Base-by-base conservation (phyloP, 1,140 invertebrate genomes). In the Paraescarpia echinospica region DNA sequence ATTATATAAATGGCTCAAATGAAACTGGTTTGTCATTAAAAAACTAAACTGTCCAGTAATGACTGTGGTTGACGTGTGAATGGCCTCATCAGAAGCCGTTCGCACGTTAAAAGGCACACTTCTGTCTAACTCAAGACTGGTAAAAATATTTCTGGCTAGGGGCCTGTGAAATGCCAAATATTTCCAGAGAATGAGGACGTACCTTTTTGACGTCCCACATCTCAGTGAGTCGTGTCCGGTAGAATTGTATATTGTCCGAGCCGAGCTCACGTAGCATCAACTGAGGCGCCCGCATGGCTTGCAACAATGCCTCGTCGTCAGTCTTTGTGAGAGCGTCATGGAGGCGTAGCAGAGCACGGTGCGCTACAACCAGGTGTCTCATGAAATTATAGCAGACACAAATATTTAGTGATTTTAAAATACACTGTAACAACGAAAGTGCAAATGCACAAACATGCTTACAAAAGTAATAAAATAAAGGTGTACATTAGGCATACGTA, bases 311-410 rank as follows among this genome's bases (percentile, higher is more conserved):
- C 77, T 96, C 94, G 92, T 95, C 95, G 90, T 95, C 96, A 35
- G 96, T 96, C 93, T 96, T 96, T 90, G 97, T 95, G 92, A 98
- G 95, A 22, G 97, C 96, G 93, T 95, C 95, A 94, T 97, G 97
- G 2, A 98, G 94, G 90, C 95, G 91, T 34, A 95, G 94, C 35
- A 97, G 96, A 35, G 96, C 96, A 91, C 95, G 94, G 92, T 97
- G 95, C 89, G 96, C 97, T 96, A 95, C 93, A 94, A 95, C 92
- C 93, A 93, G 91, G 92, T 59, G 34, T 59, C 59, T 77, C 59
- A 27, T 77, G 59, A 4, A 77, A 77, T 77, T 77, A 27, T 77
- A 91, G 34, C 35, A 35, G n/a, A 89, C 22, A 90, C 34, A 91
- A 34, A 93, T n/a, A n/a, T n/a, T 89, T 94, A 35, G 34, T 34